A percentile compares a stretch with the other conserved stretches of the same genome.
Conservation (phyloP, 35 echinoderm and acorn worm species). For the Anneissia japonica region DNA sequence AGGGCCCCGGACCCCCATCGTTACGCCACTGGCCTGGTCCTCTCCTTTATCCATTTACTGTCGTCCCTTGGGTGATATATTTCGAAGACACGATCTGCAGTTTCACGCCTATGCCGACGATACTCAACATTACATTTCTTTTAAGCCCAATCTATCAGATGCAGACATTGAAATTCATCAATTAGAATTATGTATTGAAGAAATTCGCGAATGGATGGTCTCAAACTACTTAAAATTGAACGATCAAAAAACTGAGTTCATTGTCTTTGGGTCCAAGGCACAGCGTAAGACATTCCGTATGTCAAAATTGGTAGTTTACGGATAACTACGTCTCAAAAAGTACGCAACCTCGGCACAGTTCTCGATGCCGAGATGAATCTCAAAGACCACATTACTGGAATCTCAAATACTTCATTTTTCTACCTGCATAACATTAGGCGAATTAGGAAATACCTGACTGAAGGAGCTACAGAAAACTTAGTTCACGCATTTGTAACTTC, state of each 20-base stretch:
- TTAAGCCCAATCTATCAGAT: not conserved
- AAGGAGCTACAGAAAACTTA: not conserved
- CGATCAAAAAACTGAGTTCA: slow-evolving; percentile 29
- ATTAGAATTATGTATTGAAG: not conserved
- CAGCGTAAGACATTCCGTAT: not conserved
- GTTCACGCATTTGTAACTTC: slow-evolving; percentile 36
- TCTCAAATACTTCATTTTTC: not conserved
- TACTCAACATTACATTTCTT: not conserved
- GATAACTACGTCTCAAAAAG: not conserved
- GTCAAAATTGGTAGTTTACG: not conserved
- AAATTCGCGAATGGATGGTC: not conserved
- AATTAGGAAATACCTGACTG: slow-evolving; percentile 16
- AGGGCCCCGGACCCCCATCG: no score
- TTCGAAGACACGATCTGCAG: no score
- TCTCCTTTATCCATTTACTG: no score
- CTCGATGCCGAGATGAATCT: slow-evolving; percentile 3
- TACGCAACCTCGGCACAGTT: slow-evolving; percentile 18
- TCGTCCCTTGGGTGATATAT: no score
- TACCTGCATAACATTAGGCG: slow-evolving; percentile 1
- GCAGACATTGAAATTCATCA: not conserved
- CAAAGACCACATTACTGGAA: slow-evolving; percentile 2
- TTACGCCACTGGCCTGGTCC: no score
- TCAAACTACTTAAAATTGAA: slow-evolving; percentile 27
- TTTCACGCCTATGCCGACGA: not conserved
- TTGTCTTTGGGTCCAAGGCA: slow-evolving; percentile 4